Evolutionary conservation across 1,140 invertebrate genomes (phyloP).

Genomic region (Drosophila busckii): DNA sequence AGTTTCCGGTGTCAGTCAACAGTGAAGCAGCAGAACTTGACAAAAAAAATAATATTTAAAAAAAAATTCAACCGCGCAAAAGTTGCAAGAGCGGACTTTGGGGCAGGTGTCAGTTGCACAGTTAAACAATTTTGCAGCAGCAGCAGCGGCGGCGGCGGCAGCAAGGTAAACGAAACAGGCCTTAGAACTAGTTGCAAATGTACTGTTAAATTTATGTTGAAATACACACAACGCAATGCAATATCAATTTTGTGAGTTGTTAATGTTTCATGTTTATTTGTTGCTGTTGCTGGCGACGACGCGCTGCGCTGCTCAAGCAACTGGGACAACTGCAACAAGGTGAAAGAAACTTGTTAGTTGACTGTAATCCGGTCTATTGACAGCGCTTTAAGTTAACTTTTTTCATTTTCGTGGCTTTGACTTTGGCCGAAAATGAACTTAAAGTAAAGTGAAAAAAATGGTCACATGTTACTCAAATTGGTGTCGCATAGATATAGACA

Average conservation of each 20-base stretch:
- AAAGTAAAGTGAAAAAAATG: slow-evolving; percentile 43
- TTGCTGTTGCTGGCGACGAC: slow-evolving; percentile 9
- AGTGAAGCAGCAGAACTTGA: slow-evolving; percentile 35
- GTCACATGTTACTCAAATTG: slow-evolving; percentile 39
- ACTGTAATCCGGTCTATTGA: slow-evolving; percentile 45
- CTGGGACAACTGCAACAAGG: slow-evolving; percentile 40
- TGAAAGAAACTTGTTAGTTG: slow-evolving; percentile 60
- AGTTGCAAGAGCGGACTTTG: slow-evolving; percentile 20
- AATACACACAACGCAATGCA: slow-evolving; percentile 57
- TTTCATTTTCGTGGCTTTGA: slow-evolving; percentile 11
- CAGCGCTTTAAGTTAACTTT: slow-evolving; percentile 2
- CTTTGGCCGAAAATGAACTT: slow-evolving; percentile 44
- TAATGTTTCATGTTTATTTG: slow-evolving; percentile 10
- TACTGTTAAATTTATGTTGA: slow-evolving; percentile 64
- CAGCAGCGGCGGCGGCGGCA: background rate
- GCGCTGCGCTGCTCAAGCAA: slow-evolving; percentile 32
- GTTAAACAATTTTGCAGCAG: slow-evolving; percentile 8
- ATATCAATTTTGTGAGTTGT: slow-evolving; percentile 23
- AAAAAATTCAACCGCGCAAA: slow-evolving; percentile 12
- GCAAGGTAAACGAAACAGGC: slow-evolving; percentile 1
- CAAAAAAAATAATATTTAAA: slow-evolving; percentile 43
- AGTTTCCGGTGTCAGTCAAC: slow-evolving; percentile 53
- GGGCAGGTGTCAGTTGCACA: slow-evolving; percentile 12
- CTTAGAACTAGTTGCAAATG: slow-evolving; percentile 65
- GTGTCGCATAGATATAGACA: too few species aligned